Evolutionary conservation across 1,140 invertebrate species (phyloP), one percentile per base, ranked within the genome.

Genomic region (Atta colombica): DNA sequence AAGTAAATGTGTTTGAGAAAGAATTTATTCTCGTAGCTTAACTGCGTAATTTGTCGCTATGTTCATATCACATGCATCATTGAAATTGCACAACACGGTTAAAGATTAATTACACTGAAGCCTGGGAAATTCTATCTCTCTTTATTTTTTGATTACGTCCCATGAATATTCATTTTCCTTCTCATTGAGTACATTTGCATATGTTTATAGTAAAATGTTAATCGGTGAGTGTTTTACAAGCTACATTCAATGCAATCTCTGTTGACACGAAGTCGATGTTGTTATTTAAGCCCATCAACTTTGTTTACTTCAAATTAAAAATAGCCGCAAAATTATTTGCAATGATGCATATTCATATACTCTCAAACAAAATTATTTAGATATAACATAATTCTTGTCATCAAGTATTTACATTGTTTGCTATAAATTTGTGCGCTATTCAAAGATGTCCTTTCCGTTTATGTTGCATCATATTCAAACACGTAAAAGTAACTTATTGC

Each of bases 121-220:
- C 39, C 39, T 2, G 80, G 28, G 16, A 74, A 74, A 45, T 49
- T 61, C 68, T 49, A 58, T 18, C 16, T 45, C 80, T 45, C 66
- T 82, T 72, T 82, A 72, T 82, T 74, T 82, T 82, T 69, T 74
- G 80, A 82, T 82, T 72, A 82, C 68, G 39, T 25, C 12, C 39
- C 25, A 74, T 82, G 68, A 82, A 82, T 82, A 82, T 82, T 82
- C 80, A 82, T 74, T 74, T 61, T 49, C 66, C 53, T 49, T 31
- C 18, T 53, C 80, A 74, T 74, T 31, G 55, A 21, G 35, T 35
- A 25, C 80, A 74, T 82, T 82, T 74, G 80, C 68, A 82, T 82
- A 21, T 60, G 80, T 55, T 82, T 82, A 74, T 53, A 4, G 39
- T 61, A 39, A 82, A 74, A 82, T 82, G 80, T 74, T 74, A 82